Evolutionary conservation across 2,113 vertebrate genomes (phyloP).

Genomic region (Urocynchramus pylzowi): DNA sequence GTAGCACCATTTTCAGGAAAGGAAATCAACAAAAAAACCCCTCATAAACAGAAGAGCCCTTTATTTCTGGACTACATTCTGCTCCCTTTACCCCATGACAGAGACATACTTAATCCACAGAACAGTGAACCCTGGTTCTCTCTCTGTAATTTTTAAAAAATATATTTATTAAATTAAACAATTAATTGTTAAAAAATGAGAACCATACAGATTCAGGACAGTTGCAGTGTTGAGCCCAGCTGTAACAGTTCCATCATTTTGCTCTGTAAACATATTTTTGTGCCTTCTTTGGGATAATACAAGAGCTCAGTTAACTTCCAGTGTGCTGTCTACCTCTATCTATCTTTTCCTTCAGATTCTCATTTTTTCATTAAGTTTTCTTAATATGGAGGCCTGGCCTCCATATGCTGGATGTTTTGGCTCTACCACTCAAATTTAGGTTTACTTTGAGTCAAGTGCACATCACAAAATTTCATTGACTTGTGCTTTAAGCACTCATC

Average conservation of each 20-base stretch:
- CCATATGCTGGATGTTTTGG: rapidly evolving
- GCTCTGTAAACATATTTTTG: rapidly evolving
- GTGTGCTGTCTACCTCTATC: neutral
- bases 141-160: neutral
- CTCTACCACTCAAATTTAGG: neutral
- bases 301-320: neutral
- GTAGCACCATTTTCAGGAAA: neutral
- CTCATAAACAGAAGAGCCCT: neutral
- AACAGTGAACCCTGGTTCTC: neutral
- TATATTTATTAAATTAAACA: neutral
- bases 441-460: neutral
- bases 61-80: neutral
- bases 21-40: rapidly evolving
- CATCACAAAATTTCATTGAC: neutral
- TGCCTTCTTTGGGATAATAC: neutral
- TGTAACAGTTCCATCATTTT: neutral
- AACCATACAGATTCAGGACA: neutral
- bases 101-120: neutral
- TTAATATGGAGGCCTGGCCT: neutral
- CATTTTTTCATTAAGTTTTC: neutral
- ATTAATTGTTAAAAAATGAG: neutral
- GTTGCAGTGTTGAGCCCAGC: neutral
- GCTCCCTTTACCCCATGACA: neutral
- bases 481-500: neutral
- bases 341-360: neutral